Evolutionary conservation across 2,797 vertebrate species (phyloP), one percentile per base, ranked within the genome.

Genomic region (Tauraco hartlaubi): DNA sequence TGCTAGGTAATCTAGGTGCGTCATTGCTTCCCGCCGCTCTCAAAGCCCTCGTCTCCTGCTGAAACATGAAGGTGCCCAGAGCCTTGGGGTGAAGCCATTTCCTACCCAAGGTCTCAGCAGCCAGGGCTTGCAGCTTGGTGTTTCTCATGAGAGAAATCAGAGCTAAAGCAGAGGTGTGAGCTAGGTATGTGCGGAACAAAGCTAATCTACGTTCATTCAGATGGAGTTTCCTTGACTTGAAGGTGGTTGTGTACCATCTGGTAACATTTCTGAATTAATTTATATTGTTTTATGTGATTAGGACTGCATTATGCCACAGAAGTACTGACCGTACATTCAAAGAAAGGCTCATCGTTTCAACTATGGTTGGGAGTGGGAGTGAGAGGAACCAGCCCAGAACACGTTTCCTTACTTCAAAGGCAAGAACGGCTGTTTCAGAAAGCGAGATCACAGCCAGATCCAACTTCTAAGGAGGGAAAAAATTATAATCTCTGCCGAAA

Each of bases 391-490:
- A 77, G 52, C 46, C 59, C 46, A 81, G 81, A 88, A 88, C 69
- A 62, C 11, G n/a, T 91, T 93, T 96, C 91, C 82, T 84, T 41
- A 92, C 91, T 90, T 97, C 91, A 95, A 96, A 96, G 92, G 64
- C 69, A 66, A 94, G 75, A 86, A 68, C 2, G 61, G 29, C 76
- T 82, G 64, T 75, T 94, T 92, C 44, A 69, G 93, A 91, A 82
- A 83, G 74, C 1, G 0, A 90, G 89, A 87, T 96, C 94, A 93
- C 92, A 97, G 92, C 52, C 55, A 2, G 69, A 81, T 86, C 41
- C 83, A 69, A 83, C 91, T 94, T 96, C 90, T 95, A 81, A 96
- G 88, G 44, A 86, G 35, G n/a, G 69, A 91, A 93, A 85, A 88
- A 88, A 68, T 55, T 31, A 66, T 81, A 55, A 88, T 94, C 76